Base-by-base conservation (phyloP, 2,888 invertebrate species). In the Alitta virens region DNA sequence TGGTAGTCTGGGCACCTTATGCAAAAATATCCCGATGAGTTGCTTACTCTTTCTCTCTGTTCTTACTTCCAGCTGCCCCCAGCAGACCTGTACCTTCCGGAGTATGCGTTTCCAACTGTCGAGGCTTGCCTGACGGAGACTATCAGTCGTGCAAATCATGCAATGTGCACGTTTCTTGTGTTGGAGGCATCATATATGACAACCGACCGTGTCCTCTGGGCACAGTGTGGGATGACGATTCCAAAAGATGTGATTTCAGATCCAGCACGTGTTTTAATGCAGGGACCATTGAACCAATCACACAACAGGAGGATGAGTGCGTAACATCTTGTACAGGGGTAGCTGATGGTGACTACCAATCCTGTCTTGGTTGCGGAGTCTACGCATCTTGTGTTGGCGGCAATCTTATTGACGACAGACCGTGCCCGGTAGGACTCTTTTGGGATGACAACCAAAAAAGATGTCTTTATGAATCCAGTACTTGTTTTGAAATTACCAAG, bases 221-320 rank as follows among this genome's bases (percentile, higher is more conserved):
- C 5, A 14, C 38, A 38, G 40, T 59, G 5, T 59, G 59, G 59
- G 59, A 59, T 21, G 59, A 59, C 40, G n/a, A 40, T 7, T 12
- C 27, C 33, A 59, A 59, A 51, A 3, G 59, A 21, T 59, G 59
- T 52, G 59, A 59, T n/a, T 3, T 2, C n/a, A 59, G 16, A 2
- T 59, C 59, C 2, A 23, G 25, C 18, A 59, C 59, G n/a, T 46
- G 46, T 46, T 33, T 33, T 12, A 33, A 33, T 12, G 7, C 33
- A 33, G 33, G 7, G 33, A 33, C 33, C 5, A 12, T 33, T 5
- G 33, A 33, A 12, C 33, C 33, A 5, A 33, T 33, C 5, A 33
- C 27, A 25, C 21, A 21, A 24, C 9, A 49, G 57, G 43, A 49
- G 49, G 57, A 21, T 46, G 18, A 18, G 7, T 46, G 46, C 21